Evolutionary conservation across 2,888 invertebrate genomes (phyloP), one percentile per base, ranked within the genome.

Genomic region (Pemphredon lugubris): DNA sequence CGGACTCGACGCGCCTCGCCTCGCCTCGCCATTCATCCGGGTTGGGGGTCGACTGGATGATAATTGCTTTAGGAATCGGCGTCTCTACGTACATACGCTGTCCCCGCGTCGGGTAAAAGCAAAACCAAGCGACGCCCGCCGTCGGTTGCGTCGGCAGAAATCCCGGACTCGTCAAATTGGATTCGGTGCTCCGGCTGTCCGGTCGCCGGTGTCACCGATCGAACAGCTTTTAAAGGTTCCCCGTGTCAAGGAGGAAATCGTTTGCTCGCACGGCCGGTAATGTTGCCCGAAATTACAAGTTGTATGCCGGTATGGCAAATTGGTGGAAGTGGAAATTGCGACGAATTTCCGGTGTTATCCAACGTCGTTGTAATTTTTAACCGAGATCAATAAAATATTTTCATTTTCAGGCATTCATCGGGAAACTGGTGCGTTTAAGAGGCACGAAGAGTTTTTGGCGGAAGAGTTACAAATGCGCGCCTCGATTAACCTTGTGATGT

Each of bases 61-160:
- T 75, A 76, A 76, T 76, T 75, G 75, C 76, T 72, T 76, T 68
- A 76, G 75, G 59, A 75, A 72, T 75, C 76, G 55, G 32, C 58
- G 48, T 58, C 69, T 67, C 34, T 34, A 21, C 23, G 48, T 30
- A 16, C n/a, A n/a, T n/a, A n/a, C n/a, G n/a, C n/a, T n/a, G n/a
- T n/a, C n/a, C n/a, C 47, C 13, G 13, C 30, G 5, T 20, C 39
- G 47, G 14, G n/a, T 18, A 21, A 50, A 40, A 44, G 53, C 14
- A 34, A 39, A 61, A 39, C 47, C 32, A 14, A 39, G 37, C 14
- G 26, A 37, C 26, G 18, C 30, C 58, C 16, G 20, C n/a, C n/a
- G n/a, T n/a, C n/a, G n/a, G 54, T 65, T 55, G 30, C 65, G 32
- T 32, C 55, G 13, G 0, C 40, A 21, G 55, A 70, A 60, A 70